Conservation (phyloP, 2,888 invertebrate species). For the Odontothrips loti region DNA sequence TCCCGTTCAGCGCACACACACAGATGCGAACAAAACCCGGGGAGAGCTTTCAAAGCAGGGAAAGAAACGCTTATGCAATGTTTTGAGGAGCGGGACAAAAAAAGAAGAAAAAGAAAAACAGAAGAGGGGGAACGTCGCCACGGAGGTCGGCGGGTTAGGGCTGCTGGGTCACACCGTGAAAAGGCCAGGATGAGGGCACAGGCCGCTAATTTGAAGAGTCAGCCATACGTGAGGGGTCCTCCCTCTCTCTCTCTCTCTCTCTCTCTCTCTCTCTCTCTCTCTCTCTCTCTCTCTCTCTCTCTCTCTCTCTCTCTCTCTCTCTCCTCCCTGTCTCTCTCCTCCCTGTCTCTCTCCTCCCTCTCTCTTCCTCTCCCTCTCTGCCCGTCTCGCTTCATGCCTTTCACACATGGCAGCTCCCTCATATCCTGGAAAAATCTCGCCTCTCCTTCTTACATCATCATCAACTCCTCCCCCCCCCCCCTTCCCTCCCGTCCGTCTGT, state of each 20-base stretch:
- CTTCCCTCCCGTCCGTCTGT: not conserved
- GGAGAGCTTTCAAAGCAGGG: too few species aligned
- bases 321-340: too few species aligned
- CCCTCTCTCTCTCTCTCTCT: too few species aligned
- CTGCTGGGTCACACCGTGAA: conserved; percentile 2
- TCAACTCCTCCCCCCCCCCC: not conserved
- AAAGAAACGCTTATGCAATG: too few species aligned
- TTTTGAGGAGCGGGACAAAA: not conserved
- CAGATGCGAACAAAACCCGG: too few species aligned
- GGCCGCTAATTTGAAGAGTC: conserved; percentile 4
- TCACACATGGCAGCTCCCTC: too few species aligned
- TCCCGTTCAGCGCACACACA: too few species aligned
- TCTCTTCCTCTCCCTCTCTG: too few species aligned
- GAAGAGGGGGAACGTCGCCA: not conserved
- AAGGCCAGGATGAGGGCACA: conserved; percentile 4
- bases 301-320: too few species aligned
- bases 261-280: too few species aligned
- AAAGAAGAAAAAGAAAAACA: not conserved
- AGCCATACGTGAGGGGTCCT: conserved; percentile 10
- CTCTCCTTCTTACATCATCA: not conserved
- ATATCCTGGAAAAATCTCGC: too few species aligned
- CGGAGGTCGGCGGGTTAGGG: not conserved
- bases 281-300: not conserved
- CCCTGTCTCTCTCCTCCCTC: not conserved
- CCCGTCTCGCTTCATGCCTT: too few species aligned